Conservation (phyloP, 2,797 vertebrate genomes). For the Chromis chromis region DNA sequence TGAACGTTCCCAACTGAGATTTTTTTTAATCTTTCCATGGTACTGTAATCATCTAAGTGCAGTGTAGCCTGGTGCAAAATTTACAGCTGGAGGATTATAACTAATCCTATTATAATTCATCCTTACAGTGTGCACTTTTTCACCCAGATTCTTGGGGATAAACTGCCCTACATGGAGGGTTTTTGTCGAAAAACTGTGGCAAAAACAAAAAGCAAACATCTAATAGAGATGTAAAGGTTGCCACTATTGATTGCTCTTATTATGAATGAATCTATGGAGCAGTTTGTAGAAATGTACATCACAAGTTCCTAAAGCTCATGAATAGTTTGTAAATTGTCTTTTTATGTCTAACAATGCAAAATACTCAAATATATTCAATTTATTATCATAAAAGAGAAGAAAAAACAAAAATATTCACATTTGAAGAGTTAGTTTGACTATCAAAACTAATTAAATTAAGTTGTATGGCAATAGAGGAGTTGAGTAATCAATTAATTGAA, state of each 20-base stretch:
- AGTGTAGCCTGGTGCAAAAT: conserved; percentile 15
- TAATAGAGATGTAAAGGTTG: not conserved
- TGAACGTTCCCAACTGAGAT: not conserved
- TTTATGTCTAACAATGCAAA: not conserved
- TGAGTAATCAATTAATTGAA: not conserved
- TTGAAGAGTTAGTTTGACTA: not conserved
- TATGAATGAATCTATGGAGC: not conserved
- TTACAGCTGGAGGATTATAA: conserved; percentile 49
- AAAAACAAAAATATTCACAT: not conserved
- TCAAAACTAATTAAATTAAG: not conserved
- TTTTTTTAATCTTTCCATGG: conserved; percentile 3
- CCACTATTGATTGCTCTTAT: not conserved
- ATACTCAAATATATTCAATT: not conserved
- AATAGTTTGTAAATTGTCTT: not conserved
- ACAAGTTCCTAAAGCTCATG: not conserved
- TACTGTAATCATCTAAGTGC: conserved; percentile 42
- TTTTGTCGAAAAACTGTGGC: not conserved
- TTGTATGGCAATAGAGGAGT: not conserved
- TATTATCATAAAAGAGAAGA: not conserved
- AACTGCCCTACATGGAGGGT: not conserved
- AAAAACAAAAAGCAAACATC: not conserved
- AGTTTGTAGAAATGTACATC: not conserved
- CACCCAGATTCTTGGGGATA: conserved; percentile 29
- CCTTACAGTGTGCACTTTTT: conserved; percentile 40
- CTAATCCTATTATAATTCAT: conserved; percentile 63